phyloP scores from a whole-genome alignment of 2,113 vertebrate species.

The Acanthisitta chloris region DNA sequence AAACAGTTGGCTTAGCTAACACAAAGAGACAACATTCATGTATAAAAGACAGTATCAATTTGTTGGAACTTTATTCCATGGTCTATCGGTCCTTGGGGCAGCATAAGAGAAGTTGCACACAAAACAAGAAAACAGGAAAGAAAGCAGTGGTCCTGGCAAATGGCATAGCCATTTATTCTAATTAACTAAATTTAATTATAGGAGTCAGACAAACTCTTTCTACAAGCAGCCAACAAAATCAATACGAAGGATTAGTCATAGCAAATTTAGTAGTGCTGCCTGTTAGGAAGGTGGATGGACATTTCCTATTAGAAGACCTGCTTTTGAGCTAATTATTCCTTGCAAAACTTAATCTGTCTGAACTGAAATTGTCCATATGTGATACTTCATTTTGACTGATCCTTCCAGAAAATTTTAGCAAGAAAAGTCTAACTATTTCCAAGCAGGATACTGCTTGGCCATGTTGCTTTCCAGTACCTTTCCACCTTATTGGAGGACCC shows the following conservation, averaged over 20 bases:
- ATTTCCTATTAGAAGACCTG: background rate
- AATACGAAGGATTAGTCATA: conserved; percentile 23
- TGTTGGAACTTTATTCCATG: background rate
- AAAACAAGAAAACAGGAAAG: background rate
- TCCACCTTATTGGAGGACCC: background rate
- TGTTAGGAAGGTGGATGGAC: background rate
- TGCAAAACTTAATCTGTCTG: background rate
- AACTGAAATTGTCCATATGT: background rate
- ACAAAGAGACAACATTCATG: background rate
- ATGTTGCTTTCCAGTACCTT: background rate
- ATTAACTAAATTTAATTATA: conserved; percentile 22
- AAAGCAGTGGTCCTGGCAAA: background rate
- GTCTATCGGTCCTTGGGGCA: background rate
- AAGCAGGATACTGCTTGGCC: background rate
- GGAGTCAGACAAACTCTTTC: conserved; percentile 10
- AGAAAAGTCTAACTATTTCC: background rate
- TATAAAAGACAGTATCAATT: background rate
- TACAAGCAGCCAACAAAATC: conserved; percentile 27
- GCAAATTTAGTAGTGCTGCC: background rate
- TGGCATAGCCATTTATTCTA: background rate
- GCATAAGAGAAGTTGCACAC: background rate
- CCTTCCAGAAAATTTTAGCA: background rate
- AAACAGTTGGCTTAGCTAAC: background rate
- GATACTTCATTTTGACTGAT: background rate
- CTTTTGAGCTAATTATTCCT: background rate